phyloP scores from a whole-genome alignment of 30 jellyfish, hydroid and myxozoan genomes.

The Hydractinia echinata region DNA sequence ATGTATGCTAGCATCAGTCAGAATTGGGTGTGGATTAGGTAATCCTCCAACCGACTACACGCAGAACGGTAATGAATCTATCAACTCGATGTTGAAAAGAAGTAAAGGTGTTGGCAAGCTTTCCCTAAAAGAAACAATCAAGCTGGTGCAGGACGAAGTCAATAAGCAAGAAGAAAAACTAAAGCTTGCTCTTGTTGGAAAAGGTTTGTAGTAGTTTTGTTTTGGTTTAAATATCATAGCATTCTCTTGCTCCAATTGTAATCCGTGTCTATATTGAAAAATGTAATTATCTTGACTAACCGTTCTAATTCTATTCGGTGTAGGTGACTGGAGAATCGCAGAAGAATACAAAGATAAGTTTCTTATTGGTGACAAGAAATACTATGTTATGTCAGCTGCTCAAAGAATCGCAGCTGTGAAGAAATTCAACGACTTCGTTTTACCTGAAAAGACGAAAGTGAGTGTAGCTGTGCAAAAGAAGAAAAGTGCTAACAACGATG shows the following conservation, averaged over 20 bases:
- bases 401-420: too few species aligned
- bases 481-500: too few species aligned
- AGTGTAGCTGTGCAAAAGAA: too few species aligned
- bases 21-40: constrained; percentile 46
- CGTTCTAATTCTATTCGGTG: too few species aligned
- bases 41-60: constrained; percentile 25
- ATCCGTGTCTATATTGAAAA: too few species aligned
- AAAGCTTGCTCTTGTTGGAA: background rate
- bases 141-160: constrained; percentile 39
- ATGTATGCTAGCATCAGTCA: constrained; percentile 22
- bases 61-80: background rate
- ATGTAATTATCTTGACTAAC: too few species aligned
- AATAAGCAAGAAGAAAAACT: constrained; percentile 11
- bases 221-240: background rate
- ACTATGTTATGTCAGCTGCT: too few species aligned
- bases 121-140: constrained; percentile 34
- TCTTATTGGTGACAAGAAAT: background rate
- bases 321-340: constrained; percentile 8
- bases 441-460: too few species aligned
- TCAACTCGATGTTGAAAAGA: constrained; percentile 23
- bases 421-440: too few species aligned
- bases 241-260: too few species aligned
- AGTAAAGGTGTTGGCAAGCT: background rate
- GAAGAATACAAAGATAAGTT: background rate
- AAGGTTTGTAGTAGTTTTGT: background rate